Evolutionary conservation across 64 coral and sea anemone species (phyloP), one percentile per base, ranked within the genome.

Genomic region (Montipora efflorescens): DNA sequence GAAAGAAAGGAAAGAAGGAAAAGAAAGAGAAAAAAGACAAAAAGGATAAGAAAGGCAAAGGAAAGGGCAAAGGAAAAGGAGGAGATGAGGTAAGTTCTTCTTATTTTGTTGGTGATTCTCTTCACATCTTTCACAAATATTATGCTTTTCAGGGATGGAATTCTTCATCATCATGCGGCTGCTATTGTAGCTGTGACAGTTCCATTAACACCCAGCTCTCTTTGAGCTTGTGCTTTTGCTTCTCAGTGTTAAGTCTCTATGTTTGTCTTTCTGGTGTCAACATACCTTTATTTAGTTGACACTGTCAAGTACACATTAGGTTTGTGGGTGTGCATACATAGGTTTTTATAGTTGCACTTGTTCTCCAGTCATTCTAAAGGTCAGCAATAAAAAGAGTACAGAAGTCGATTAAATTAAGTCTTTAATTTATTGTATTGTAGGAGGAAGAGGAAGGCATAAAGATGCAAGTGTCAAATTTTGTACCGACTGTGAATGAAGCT

Each of bases 381-480:
- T 36, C 36, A 36, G 36, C 0, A 36, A 36, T 36, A 0, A 36
- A 36, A 36, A 36, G 36, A 36, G 2, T 36, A 36, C 36, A 36
- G 36, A 36, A 36, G 36, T 36, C 36, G 36, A 36, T 36, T 36
- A 36, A 11, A 57, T 57, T 8, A 8, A 8, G 53, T 11, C 6
- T 57, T 8, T 57, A 47, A 7, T 78, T 71, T 0, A 5, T 64
- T 61, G 48, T 51, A 23, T 67, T 67, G 50, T 52, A 99, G 98
- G 98, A 99, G 83, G 98, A 99, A 78, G 98, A 99, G 74, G 84
- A 90, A 25, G 98, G 98, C 12, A 91, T 99, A 67, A 99, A 99
- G 82, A 99, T 99, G 98, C 89, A 95, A 15, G 75, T 84, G 28
- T 99, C 98, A 15, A 99, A 93, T 66, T 99, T 99, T 87, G 90